Conservation (phyloP, 2,888 invertebrate genomes). For the Chrysotoxum bicinctum region DNA sequence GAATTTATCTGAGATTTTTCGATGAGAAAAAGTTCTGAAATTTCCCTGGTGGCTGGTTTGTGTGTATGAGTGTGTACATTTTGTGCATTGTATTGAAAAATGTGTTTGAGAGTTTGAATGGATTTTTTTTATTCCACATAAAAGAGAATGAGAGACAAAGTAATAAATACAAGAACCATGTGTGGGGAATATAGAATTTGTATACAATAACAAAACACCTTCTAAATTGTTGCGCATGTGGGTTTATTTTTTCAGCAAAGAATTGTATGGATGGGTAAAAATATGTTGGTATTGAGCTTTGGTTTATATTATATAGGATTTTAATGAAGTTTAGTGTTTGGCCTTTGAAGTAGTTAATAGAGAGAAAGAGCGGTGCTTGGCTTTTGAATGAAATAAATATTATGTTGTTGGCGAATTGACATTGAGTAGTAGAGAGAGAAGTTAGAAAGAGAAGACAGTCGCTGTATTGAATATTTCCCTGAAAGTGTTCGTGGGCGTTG, state of each 20-base stretch:
- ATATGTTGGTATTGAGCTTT: not conserved
- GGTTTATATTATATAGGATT: not conserved
- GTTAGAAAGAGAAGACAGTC: constrained; percentile 31
- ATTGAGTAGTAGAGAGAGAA: no score
- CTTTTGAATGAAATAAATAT: constrained; percentile 66
- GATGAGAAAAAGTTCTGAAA: constrained; percentile 61
- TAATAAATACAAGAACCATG: constrained; percentile 17
- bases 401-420: no score
- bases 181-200: constrained; percentile 27
- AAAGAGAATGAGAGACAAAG: constrained; percentile 34
- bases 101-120: not conserved
- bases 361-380: constrained; percentile 1
- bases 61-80: constrained; percentile 11
- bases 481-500: not conserved
- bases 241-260: not conserved
- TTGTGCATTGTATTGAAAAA: not conserved
- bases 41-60: constrained; percentile 17
- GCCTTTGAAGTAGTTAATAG: not conserved
- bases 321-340: not conserved
- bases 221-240: constrained; percentile 41
- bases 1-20: constrained; percentile 57
- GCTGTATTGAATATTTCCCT: not conserved
- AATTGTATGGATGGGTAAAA: not conserved
- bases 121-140: not conserved
- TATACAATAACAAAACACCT: constrained; percentile 19